phyloP scores from a whole-genome alignment of 1,140 invertebrate species.

The Trissolcus basalis region DNA sequence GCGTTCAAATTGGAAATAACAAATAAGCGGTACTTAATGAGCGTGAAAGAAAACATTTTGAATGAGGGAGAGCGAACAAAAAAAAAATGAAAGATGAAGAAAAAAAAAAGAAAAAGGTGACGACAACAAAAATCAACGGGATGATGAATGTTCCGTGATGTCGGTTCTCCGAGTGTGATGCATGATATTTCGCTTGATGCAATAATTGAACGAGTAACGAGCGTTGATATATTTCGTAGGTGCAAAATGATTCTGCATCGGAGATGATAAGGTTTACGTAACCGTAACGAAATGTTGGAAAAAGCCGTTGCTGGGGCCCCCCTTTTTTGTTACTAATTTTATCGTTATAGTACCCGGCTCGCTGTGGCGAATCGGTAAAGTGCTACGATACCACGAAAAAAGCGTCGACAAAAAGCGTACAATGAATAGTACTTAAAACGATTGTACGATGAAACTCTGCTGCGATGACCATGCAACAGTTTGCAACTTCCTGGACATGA shows the following conservation, averaged over 20 bases:
- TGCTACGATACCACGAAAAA: too few species aligned
- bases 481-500: constrained; percentile 6
- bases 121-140: background rate
- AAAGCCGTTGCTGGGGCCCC: too few species aligned
- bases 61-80: background rate
- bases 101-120: background rate
- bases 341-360: too few species aligned
- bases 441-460: too few species aligned
- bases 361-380: too few species aligned
- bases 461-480: background rate
- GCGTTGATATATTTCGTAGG: constrained; percentile 4
- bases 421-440: too few species aligned
- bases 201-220: constrained; percentile 15
- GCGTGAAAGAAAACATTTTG: background rate
- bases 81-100: too few species aligned
- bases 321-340: too few species aligned
- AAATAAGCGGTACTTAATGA: background rate
- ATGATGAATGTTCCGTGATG: background rate
- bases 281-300: background rate
- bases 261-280: background rate
- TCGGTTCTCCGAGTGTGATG: too few species aligned
- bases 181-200: too few species aligned
- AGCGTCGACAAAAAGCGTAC: too few species aligned
- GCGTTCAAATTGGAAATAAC: background rate
- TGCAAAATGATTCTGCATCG: constrained; percentile 7